Conservation (phyloP, 2,113 vertebrate genomes). For the Ciconia boyciana region DNA sequence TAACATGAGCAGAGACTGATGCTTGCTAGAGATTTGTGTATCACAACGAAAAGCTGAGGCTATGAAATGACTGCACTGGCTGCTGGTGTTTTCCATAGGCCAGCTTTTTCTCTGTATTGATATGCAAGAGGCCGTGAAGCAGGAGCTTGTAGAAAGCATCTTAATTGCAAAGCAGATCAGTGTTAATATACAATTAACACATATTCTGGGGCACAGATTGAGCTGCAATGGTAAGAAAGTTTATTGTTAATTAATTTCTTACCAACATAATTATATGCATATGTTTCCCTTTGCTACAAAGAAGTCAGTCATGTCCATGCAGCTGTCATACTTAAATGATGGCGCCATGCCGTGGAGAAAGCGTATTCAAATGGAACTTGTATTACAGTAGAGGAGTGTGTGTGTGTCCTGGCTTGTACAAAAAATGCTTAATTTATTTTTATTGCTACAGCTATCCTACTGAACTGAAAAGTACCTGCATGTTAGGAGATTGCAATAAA, state of each 20-base stretch:
- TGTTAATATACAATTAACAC: neutral
- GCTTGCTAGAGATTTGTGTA: neutral
- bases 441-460: neutral
- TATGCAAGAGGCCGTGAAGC: neutral
- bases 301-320: neutral
- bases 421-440: slow-evolving; percentile 52
- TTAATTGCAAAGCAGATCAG: neutral
- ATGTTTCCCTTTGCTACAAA: neutral
- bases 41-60: neutral
- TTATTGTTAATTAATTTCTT: slow-evolving; percentile 11
- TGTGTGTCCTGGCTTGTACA: neutral
- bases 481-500: slow-evolving; percentile 7
- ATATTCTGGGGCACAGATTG: neutral
- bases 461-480: neutral
- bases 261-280: neutral
- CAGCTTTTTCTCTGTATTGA: neutral
- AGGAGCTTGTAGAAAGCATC: neutral
- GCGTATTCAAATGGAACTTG: neutral
- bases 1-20: neutral
- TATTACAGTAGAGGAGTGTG: neutral
- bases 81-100: neutral
- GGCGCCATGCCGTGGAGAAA: neutral
- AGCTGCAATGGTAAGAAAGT: neutral
- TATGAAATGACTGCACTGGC: neutral
- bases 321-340: neutral